Evolutionary conservation across 2,113 vertebrate species (phyloP), one percentile per base, ranked within the genome.

Genomic region (Platichthys stellatus): DNA sequence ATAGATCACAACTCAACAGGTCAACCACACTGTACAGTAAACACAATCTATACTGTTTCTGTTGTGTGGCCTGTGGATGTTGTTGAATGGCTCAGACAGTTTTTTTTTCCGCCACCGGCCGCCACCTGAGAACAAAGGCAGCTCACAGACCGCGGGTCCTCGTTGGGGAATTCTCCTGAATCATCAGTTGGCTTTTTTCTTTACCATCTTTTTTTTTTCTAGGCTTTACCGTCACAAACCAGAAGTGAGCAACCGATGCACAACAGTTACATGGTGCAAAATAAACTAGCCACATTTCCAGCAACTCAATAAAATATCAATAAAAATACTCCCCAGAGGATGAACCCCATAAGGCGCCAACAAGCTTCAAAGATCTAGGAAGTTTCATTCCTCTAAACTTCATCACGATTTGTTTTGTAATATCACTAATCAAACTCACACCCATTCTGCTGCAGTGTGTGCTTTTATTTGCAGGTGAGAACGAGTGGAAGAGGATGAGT

Each of bases 131-230:
- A 84, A 90, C 75, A 65, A 85, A 58, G 47, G 51, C 21, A 65
- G 74, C 63, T 72, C 80, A 69, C 81, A 82, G 47, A 47, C 72
- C 35, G 62, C 20, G 6, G 72, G 38, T 58, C 58, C 65, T 75
- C 63, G 69, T 63, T 69, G 76, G 78, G 57, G 82, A 82, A 91
- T 45, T 57, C 54, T 81, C 66, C 60, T 64, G 86, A 82, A 58
- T 87, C 79, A 92, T 86, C 87, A 89, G 3, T n/a, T 51, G 47
- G 72, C 69, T 65, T 78, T 60, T 45, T 38, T 38, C 31, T 38
- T 38, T 38, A 18, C 26, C 31, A 58, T 60, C 69, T 74, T 81
- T 90, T 78, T 81, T 90, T 78, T 89, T 62, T 51, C 28, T 21
- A 17, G 63, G 58, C 28, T 82, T 72, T 72, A 56, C 68, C 61